Evolutionary conservation across 1,140 invertebrate species (phyloP).

Genomic region (Caenorhabditis briggsae): DNA sequence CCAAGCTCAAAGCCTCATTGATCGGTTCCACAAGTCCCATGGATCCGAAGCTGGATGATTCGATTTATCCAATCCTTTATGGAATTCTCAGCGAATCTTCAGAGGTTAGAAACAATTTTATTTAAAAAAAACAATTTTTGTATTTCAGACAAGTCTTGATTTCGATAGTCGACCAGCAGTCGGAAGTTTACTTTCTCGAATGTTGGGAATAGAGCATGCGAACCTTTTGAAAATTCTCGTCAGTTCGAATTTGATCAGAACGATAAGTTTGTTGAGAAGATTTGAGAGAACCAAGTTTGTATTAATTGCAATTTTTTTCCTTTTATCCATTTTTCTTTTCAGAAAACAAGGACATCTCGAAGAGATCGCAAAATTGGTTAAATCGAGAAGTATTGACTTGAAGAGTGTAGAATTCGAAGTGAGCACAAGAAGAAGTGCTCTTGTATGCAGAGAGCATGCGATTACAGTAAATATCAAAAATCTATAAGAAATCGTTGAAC

Average conservation of each 20-base stretch:
- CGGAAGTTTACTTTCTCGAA: constrained; percentile 25
- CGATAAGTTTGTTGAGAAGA: constrained; percentile 29
- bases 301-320: not conserved
- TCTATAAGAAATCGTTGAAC: not conserved
- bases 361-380: constrained; percentile 10
- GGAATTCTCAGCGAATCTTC: constrained; percentile 29
- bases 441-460: constrained; percentile 9
- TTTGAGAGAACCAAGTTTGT: constrained; percentile 37
- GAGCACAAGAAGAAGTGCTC: constrained; percentile 27
- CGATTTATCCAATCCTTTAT: constrained; percentile 32
- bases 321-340: not conserved
- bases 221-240: constrained; percentile 57
- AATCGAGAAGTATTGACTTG: constrained; percentile 19
- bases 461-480: constrained; percentile 1
- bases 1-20: constrained; percentile 5
- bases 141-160: constrained; percentile 48
- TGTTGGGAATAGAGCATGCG: not conserved
- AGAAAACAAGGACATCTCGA: not conserved
- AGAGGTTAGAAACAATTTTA: not conserved
- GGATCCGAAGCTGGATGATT: constrained; percentile 12
- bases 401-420: constrained; percentile 43
- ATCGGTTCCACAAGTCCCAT: not conserved
- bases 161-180: constrained; percentile 47
- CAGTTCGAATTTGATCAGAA: constrained; percentile 36
- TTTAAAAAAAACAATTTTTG: not conserved